These are phyloP conservation scores for Peucedramus taeniatus DNA, from an alignment of 2,113 vertebrate genomes.

Conservation along the genomic window DNA sequence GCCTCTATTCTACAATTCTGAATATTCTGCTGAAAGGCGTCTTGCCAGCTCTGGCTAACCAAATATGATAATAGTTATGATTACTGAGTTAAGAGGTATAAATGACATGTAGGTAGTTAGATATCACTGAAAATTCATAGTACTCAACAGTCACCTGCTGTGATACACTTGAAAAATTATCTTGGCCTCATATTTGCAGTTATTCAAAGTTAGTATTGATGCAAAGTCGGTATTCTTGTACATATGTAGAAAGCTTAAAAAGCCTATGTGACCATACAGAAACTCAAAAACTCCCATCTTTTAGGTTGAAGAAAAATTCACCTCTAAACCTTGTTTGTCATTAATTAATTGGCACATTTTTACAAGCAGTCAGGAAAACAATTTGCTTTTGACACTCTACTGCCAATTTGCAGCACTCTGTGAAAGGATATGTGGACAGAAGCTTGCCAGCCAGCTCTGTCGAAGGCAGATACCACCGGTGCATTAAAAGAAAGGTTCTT, in stretches of 20 bases:
- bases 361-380: background rate
- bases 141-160: background rate
- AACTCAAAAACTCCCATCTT: background rate
- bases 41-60: background rate
- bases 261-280: background rate
- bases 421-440: slow-evolving; percentile 90
- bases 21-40: background rate
- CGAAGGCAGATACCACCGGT: slow-evolving; percentile 93
- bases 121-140: background rate
- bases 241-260: background rate
- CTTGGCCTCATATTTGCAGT: background rate
- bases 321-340: background rate
- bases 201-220: background rate
- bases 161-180: background rate
- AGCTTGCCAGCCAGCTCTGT: slow-evolving; percentile 92
- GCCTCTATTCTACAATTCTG: background rate
- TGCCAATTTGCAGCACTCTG: background rate
- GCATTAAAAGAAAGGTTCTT: slow-evolving; percentile 93
- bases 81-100: background rate
- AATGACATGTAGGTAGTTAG: background rate
- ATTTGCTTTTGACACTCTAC: background rate
- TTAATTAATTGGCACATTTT: background rate
- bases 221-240: background rate
- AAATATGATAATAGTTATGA: background rate
- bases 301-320: background rate